Percentiles rank a stretch among this genome's conserved stretches.
phyloP scores from a whole-genome alignment of 2,888 invertebrate species.

The Sisyra terminalis region DNA sequence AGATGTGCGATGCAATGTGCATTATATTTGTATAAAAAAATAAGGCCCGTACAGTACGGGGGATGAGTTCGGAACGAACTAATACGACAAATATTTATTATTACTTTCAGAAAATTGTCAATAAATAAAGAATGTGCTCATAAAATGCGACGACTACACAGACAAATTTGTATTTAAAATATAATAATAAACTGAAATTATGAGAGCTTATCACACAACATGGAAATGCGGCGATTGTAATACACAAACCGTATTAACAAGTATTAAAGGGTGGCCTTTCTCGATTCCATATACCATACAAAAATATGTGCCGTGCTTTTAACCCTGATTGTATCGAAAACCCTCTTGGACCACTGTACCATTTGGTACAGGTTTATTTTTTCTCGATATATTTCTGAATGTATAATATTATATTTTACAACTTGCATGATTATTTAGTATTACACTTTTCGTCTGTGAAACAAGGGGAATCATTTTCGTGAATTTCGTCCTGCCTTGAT shows the following conservation, averaged over 20 bases:
- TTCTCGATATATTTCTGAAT: constrained; percentile 18
- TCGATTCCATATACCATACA: no score
- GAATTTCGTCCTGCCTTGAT: no score
- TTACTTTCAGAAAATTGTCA: constrained; percentile 1
- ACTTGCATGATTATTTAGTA: constrained; percentile 8
- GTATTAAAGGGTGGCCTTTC: no score
- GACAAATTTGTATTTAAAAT: constrained; percentile 6
- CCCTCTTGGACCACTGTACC: constrained; percentile 18
- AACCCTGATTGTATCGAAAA: no score
- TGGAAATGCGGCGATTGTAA: neutral
- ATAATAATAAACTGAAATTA: constrained; percentile 6
- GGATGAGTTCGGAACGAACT: neutral
- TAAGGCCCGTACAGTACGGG: neutral
- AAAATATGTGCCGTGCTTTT: no score
- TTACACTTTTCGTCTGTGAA: constrained; percentile 5
- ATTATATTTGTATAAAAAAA: no score
- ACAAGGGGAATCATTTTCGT: no score
- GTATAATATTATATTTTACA: neutral
- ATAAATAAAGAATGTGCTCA: constrained; percentile 1
- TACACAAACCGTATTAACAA: no score
- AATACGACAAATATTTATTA: no score
- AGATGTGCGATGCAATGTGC: no score
- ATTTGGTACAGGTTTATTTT: constrained; percentile 28
- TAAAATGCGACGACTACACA: constrained; percentile 1
- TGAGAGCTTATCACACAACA: constrained; percentile 6